A percentile compares a stretch with the other conserved stretches of the same genome.
These are phyloP conservation scores for Pelochelys cantorii DNA, from an alignment of 2,797 vertebrate species.

Conservation along the genomic window DNA sequence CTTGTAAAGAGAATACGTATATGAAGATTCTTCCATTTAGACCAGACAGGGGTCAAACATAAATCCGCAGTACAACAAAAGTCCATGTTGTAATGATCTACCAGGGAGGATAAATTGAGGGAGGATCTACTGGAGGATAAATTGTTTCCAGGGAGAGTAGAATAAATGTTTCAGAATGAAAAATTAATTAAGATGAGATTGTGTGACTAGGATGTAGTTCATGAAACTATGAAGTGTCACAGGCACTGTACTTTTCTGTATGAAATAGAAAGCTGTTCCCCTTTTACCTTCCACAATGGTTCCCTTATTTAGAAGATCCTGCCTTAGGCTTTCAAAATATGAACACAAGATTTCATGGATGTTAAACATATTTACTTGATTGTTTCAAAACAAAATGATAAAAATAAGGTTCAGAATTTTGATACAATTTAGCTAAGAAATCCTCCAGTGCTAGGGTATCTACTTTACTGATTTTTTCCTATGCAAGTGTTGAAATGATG, in stretches of 20 bases:
- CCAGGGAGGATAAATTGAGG: background rate
- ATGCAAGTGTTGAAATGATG: background rate
- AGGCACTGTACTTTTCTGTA: background rate
- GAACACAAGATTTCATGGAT: background rate
- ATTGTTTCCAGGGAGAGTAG: background rate
- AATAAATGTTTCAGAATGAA: background rate
- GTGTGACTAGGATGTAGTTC: background rate
- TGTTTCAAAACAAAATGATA: background rate
- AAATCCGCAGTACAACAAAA: background rate
- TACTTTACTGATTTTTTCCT: background rate
- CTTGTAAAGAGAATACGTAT: background rate
- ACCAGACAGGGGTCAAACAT: background rate
- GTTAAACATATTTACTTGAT: background rate
- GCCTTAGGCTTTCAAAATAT: background rate
- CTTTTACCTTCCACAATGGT: constrained; percentile 8
- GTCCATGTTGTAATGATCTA: background rate
- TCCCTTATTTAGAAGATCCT: background rate
- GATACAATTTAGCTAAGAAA: background rate
- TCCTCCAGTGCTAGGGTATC: background rate
- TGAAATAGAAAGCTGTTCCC: background rate
- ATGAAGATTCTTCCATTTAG: accelerated
- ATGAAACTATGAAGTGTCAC: background rate
- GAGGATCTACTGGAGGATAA: background rate
- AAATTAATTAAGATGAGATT: background rate
- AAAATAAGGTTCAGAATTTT: background rate